Evolutionary conservation across 2,888 invertebrate species (phyloP).

Genomic region (Heliconius sara): DNA sequence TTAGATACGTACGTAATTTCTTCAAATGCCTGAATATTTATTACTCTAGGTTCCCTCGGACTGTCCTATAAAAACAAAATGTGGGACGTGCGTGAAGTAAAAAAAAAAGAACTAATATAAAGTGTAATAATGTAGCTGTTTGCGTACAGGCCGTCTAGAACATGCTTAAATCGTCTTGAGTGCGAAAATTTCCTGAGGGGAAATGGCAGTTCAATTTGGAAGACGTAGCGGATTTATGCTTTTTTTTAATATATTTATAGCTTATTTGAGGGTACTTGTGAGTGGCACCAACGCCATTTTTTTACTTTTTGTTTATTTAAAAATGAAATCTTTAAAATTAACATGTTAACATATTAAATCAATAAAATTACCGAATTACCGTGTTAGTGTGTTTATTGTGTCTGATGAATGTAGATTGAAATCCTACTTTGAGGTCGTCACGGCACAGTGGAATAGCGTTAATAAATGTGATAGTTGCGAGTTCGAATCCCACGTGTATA

Average conservation of each 20-base stretch:
- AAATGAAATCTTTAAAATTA: too few species aligned
- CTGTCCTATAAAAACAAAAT: background rate
- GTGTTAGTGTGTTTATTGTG: background rate
- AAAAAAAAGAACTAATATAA: constrained; percentile 50
- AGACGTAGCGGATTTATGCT: background rate
- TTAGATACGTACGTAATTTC: too few species aligned
- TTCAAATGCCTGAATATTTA: background rate
- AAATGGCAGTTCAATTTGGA: constrained; percentile 42
- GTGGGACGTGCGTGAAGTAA: background rate
- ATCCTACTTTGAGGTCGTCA: background rate
- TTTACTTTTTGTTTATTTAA: too few species aligned
- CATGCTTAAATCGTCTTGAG: constrained; percentile 58
- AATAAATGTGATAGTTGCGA: too few species aligned
- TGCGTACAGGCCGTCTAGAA: constrained; percentile 52
- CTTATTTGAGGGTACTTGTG: too few species aligned
- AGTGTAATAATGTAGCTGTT: constrained; percentile 52
- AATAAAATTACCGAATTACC: too few species aligned
- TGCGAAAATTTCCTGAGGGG: constrained; percentile 70
- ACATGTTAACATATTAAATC: too few species aligned
- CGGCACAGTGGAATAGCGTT: too few species aligned
- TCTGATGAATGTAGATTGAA: background rate
- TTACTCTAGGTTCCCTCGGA: background rate
- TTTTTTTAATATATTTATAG: too few species aligned
- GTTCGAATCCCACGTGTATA: background rate
- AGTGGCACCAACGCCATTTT: too few species aligned